A percentile compares a stretch with the other conserved stretches of the same genome.
These are phyloP conservation scores for Alligator mississippiensis DNA, from an alignment of 2,113 vertebrate species.

Conservation along the genomic window DNA sequence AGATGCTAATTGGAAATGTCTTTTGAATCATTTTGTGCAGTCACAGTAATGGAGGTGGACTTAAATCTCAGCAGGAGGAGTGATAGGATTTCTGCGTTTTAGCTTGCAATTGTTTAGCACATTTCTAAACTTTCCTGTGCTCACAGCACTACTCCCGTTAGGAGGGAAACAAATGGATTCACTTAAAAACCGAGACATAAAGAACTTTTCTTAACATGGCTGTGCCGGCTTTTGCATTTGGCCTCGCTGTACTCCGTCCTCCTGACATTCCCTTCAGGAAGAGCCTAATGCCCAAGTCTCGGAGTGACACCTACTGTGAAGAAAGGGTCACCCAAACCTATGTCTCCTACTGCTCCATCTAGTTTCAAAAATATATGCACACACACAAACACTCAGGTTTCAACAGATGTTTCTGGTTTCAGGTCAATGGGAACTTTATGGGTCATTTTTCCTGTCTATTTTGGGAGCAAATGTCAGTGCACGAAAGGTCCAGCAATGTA, in stretches of 20 bases:
- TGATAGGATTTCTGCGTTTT: constrained; percentile 32
- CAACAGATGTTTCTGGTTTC: constrained; percentile 74
- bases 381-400: background rate
- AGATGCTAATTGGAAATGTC: background rate
- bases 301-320: constrained; percentile 19
- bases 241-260: constrained; percentile 36
- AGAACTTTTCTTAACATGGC: constrained; percentile 51
- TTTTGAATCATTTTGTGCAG: background rate
- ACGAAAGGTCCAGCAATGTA: background rate
- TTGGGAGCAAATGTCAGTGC: constrained; percentile 36
- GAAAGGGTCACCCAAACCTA: constrained; percentile 39
- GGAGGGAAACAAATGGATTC: constrained; percentile 63
- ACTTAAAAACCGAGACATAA: constrained; percentile 57
- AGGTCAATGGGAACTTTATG: constrained; percentile 19
- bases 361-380: background rate
- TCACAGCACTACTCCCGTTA: constrained; percentile 47
- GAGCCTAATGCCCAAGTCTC: constrained; percentile 36
- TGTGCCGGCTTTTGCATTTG: constrained; percentile 44
- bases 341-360: constrained; percentile 37
- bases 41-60: accelerated
- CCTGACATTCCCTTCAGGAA: constrained; percentile 56
- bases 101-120: constrained; percentile 50
- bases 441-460: background rate
- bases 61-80: background rate
- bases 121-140: constrained; percentile 53